Conservation (phyloP, 2,888 invertebrate species). For the Phyto melanocephala region DNA sequence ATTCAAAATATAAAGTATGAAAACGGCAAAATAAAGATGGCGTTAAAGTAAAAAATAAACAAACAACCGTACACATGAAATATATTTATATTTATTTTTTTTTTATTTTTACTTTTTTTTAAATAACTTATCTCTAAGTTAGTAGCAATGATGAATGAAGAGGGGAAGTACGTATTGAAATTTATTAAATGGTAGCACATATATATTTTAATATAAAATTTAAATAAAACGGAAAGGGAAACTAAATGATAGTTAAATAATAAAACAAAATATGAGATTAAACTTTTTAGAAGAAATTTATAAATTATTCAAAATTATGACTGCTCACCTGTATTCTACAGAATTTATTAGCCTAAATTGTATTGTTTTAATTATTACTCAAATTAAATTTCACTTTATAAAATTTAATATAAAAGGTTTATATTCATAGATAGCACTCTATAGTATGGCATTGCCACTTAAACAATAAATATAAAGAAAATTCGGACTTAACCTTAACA, state of each 20-base stretch:
- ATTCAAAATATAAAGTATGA: constrained; percentile 13
- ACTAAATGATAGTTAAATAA: neutral
- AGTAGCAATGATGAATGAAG: neutral
- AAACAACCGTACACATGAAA: constrained; percentile 32
- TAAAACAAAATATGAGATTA: neutral
- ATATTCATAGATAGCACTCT: too few species aligned
- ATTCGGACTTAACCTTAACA: too few species aligned
- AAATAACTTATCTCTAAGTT: too few species aligned
- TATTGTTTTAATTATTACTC: neutral
- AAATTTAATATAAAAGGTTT: too few species aligned
- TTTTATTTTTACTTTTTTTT: neutral
- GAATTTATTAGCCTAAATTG: neutral
- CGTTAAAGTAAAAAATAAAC: constrained; percentile 46
- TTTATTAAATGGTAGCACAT: neutral
- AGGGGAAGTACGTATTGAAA: neutral
- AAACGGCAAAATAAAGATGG: constrained; percentile 61
- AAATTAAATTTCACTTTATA: neutral
- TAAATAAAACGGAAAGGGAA: constrained; percentile 17
- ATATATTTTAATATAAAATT: constrained; percentile 19
- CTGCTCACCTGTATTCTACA: neutral
- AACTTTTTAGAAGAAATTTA: neutral
- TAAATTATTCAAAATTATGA: constrained; percentile 28
- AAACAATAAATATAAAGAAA: too few species aligned
- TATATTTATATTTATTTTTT: constrained; percentile 12
- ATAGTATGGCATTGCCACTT: too few species aligned